Base-by-base conservation (phyloP, 1,140 invertebrate species). In the Drosophila quadrilineata region DNA sequence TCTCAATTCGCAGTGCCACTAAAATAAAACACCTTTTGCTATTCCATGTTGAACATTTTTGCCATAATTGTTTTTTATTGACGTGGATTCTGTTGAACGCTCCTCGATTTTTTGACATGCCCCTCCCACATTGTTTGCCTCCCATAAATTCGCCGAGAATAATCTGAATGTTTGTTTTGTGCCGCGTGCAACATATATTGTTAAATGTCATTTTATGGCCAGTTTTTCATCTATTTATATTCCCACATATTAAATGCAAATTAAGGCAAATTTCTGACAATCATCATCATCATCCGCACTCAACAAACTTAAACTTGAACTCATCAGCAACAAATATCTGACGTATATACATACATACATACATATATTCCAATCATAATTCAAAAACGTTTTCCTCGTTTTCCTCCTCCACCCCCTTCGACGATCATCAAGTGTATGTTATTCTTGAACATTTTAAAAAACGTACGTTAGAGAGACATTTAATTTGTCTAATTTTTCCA, bases 21-120 rank as follows among this genome's bases (percentile, higher is more conserved):
- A 71, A 85, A 85, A 85, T 36, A 80, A 85, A 85, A 85, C 79
- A 85, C 79, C 79, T 85, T 85, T 79, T 21, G 38, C 57, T 57
- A 40, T 40, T 41, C 38, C 50, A 38, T 38, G 35, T 29, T 17
- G 21, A 48, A 16, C 35, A 60, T 58, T 49, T 63, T 41, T 41
- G 12, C 57, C 38, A 26, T 54, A 33, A 28, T 53, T 41, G 29
- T 38, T 64, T 36, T 64, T 69, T 65, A 52, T 58, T 48, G 31
- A 58, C 46, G 28, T 50, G 21, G 17, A 28, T 59, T 48, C 33
- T 21, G 45, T 35, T 36, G 35, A 26, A 38, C 49, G 36, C n/a
- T 54, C 24, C 10, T 40, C 14, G 14, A 16, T 22, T 6, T n/a
- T 48, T 24, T 36, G 41, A 58, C 41, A 46, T 21, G 22, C 21